A percentile compares a stretch with the other conserved stretches of the same genome.
Evolutionary conservation across 2,888 invertebrate genomes (phyloP).

Genomic region (Phengaris arion): DNA sequence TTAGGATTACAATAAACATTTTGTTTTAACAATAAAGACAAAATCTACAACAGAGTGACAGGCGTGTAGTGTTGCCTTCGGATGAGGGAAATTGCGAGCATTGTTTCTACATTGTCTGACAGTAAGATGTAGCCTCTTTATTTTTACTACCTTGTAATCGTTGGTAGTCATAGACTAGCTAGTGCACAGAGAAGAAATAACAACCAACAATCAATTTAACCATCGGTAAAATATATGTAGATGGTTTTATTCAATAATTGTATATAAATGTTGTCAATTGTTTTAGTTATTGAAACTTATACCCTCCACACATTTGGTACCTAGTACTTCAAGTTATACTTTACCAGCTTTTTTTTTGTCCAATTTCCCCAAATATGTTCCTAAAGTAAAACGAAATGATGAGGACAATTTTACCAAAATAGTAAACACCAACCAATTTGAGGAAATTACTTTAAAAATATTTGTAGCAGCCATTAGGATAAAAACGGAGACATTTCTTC

Average conservation of each 20-base stretch:
- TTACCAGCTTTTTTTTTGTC: no score
- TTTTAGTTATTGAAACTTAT: no score
- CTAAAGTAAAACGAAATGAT: not conserved
- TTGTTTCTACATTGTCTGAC: slow-evolving; percentile 35
- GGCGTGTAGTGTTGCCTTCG: slow-evolving; percentile 37
- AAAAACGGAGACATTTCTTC: not conserved
- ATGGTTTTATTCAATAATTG: no score
- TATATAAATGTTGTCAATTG: no score
- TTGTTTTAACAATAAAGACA: slow-evolving; percentile 38
- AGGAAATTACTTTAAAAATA: not conserved
- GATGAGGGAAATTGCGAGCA: slow-evolving; percentile 41
- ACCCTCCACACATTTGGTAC: no score
- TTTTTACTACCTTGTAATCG: not conserved
- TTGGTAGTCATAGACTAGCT: not conserved
- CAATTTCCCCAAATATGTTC: not conserved
- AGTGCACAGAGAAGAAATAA: not conserved
- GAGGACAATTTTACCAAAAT: no score
- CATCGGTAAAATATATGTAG: no score
- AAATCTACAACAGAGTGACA: slow-evolving; percentile 39
- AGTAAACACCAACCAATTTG: not conserved
- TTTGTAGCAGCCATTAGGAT: not conserved
- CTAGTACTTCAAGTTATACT: no score
- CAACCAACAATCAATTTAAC: no score
- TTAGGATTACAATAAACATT: slow-evolving; percentile 36
- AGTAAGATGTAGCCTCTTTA: slow-evolving; percentile 9